Conservation (phyloP, 2,113 vertebrate species). For the Ellobius talpinus region DNA sequence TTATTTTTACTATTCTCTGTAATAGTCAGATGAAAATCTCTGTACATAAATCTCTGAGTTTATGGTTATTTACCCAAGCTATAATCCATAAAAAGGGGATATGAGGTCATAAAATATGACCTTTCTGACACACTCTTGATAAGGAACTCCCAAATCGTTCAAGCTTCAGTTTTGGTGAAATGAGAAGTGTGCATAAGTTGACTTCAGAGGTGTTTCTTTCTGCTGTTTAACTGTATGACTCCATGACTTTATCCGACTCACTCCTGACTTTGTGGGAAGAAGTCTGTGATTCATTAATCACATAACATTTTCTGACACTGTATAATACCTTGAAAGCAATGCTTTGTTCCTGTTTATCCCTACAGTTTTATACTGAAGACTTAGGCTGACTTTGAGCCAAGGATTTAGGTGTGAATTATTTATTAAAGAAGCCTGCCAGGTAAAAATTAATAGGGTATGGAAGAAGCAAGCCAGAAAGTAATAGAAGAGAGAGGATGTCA, state of each 20-base stretch:
- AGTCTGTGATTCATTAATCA: slow-evolving; percentile 70
- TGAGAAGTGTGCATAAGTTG: slow-evolving; percentile 39
- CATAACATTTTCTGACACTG: slow-evolving; percentile 47
- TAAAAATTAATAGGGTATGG: not conserved
- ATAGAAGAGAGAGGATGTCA: not conserved
- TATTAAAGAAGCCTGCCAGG: not conserved
- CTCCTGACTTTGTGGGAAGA: slow-evolving; percentile 34
- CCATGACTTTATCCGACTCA: slow-evolving; percentile 14
- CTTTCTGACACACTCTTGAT: slow-evolving; percentile 74
- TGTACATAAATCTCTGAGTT: slow-evolving; percentile 71
- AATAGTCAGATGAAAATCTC: slow-evolving; percentile 72
- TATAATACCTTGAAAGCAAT: slow-evolving; percentile 59
- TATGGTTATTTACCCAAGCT: slow-evolving; percentile 64
- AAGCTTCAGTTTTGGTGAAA: slow-evolving; percentile 54
- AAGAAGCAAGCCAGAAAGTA: not conserved
- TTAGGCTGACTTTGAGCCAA: not conserved
- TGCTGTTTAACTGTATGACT: slow-evolving; percentile 30
- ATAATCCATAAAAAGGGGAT: slow-evolving; percentile 70
- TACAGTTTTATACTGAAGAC: slow-evolving; percentile 1
- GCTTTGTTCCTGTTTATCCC: not conserved
- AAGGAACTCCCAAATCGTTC: slow-evolving; percentile 58
- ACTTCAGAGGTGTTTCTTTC: slow-evolving; percentile 61
- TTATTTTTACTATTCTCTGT: slow-evolving; percentile 72
- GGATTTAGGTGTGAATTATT: not conserved
- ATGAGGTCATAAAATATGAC: slow-evolving; percentile 72